Evolutionary conservation across 2,113 vertebrate species (phyloP).

Genomic region (Tricholaema leucomelas): DNA sequence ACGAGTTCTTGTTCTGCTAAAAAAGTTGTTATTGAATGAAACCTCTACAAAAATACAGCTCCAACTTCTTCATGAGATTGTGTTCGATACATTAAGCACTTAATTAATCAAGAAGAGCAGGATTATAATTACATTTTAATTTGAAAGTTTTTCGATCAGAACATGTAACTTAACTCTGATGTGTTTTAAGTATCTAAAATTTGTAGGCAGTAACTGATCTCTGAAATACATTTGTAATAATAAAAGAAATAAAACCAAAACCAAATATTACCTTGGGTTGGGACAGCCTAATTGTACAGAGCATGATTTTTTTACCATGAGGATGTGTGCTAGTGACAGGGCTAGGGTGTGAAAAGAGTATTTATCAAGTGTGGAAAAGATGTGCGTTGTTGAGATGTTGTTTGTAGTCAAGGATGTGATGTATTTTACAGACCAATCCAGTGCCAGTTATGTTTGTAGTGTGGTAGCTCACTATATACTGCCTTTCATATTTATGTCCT

Average conservation of each 20-base stretch:
- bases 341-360: neutral
- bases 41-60: neutral
- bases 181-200: neutral
- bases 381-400: neutral
- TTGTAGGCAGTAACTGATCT: neutral
- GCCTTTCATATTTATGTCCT: neutral
- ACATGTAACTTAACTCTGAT: neutral
- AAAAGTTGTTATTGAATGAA: neutral
- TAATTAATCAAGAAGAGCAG: neutral
- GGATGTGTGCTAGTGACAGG: neutral
- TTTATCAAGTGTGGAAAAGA: constrained; percentile 12
- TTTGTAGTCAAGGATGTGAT: neutral
- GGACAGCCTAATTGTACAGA: neutral
- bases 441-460: neutral
- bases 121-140: neutral
- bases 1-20: neutral
- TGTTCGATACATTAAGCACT: neutral
- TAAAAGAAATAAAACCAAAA: neutral
- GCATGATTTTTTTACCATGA: neutral
- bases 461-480: neutral
- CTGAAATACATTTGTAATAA: neutral
- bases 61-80: neutral
- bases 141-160: neutral
- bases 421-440: neutral
- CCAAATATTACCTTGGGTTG: neutral